Conservation (phyloP, 2,888 invertebrate genomes). For the Dromius quadrimaculatus region DNA sequence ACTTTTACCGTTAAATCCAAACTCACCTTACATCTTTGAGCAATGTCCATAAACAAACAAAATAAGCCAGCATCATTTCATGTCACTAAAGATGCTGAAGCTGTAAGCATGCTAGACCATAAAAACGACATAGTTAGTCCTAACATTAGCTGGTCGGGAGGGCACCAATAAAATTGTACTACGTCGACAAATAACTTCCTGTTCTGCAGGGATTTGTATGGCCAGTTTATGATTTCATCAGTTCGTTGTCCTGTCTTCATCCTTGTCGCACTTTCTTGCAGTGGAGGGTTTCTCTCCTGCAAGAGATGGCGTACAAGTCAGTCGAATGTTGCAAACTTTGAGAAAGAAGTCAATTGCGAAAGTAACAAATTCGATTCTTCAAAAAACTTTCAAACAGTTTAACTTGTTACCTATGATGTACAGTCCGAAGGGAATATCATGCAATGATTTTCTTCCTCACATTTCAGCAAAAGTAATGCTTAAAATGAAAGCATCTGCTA, state of each 20-base stretch:
- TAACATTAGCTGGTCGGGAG: constrained; percentile 38
- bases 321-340: not conserved
- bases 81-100: constrained; percentile 6
- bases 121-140: constrained; percentile 35
- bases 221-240: constrained; percentile 49
- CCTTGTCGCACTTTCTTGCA: not conserved
- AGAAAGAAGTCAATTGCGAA: constrained; percentile 13
- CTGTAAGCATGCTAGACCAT: constrained; percentile 7
- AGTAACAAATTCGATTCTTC: constrained; percentile 30
- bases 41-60: constrained; percentile 5
- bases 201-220: constrained; percentile 45
- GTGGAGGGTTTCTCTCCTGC: not conserved
- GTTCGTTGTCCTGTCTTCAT: constrained; percentile 19
- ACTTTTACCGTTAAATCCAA: not conserved
- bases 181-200: constrained; percentile 36
- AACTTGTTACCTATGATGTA: constrained; percentile 31
- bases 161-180: constrained; percentile 41
- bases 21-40: not conserved
- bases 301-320: constrained; percentile 1
- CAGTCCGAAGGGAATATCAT: constrained; percentile 7
- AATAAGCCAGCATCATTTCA: constrained; percentile 15
- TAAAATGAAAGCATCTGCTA: too few relatives aligned
- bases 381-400: constrained; percentile 29
- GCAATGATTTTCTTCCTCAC: not conserved
- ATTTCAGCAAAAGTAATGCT: not conserved